Evolutionary conservation across 2,113 vertebrate genomes (phyloP), one percentile per base, ranked within the genome.

Genomic region (Cephalopterus ornatus): DNA sequence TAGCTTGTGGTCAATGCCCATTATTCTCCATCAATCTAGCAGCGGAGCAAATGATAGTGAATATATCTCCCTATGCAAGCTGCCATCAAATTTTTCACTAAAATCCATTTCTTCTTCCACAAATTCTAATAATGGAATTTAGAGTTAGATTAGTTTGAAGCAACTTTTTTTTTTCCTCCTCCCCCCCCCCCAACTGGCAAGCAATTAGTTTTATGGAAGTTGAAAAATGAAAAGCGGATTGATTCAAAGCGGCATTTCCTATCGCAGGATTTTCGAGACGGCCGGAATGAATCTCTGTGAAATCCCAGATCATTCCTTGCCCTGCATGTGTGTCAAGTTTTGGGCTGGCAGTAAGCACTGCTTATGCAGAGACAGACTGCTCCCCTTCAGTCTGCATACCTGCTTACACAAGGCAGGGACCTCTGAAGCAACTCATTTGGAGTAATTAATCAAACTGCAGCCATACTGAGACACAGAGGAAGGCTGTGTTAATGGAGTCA

Each of bases 401-500:
- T 95, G 63, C 93, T 61, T 33, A 5, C 5, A 22, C 73, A 50
- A 75, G 88, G 47, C 65, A 59, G 65, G 87, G 70, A 39, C 89
- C 75, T 77, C 62, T 68, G 73, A 11, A 82, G 59, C 89, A 70
- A 27, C 95, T 93, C 91, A 67, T 94, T 95, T 95, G 85, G 61
- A 59, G 87, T 89, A 97, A 97, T 97, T 97, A 97, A 96, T 98
- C 97, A 97, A 66, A 33, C 27, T 28, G 75, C 85, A 96, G 91
- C 94, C 89, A 18, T 27, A 44, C 41, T 21, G 75, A 91, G 93
- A 20, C 68, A 15, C 90, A 23, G 89, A 94, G 88, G 93, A 96
- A 88, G 92, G 91, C 85, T 94, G 58, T 28, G 88, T 55, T 97
- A 97, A 97, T 97, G 96, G 93, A 96, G 70, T 92, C 98, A 97